Evolutionary conservation across 2,113 vertebrate species (phyloP).

Genomic region (Apteryx mantelli): DNA sequence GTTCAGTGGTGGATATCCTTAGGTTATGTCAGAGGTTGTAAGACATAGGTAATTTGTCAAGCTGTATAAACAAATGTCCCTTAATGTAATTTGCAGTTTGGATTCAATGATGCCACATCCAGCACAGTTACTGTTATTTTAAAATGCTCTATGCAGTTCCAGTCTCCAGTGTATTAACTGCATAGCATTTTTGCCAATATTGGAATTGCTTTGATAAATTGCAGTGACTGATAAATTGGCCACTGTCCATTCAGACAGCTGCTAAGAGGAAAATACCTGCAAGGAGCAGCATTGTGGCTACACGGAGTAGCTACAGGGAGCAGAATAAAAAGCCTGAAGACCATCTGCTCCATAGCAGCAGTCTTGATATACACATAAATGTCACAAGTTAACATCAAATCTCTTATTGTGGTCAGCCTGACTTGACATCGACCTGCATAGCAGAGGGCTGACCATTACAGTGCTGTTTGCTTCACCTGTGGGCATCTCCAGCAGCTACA

Average conservation of each 20-base stretch:
- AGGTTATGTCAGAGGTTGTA: background rate
- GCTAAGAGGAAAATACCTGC: slow-evolving; percentile 7
- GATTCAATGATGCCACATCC: background rate
- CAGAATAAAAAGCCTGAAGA: background rate
- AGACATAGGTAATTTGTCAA: background rate
- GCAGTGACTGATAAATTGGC: background rate
- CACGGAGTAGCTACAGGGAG: background rate
- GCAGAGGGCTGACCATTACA: background rate
- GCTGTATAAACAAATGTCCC: background rate
- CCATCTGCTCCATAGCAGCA: slow-evolving; percentile 2
- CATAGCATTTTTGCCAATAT: background rate
- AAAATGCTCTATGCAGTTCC: background rate
- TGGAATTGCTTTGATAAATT: background rate
- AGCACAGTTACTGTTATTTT: background rate
- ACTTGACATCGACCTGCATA: background rate
- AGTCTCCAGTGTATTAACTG: background rate
- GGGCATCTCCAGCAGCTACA: background rate
- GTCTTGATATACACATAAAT: background rate
- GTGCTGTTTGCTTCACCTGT: background rate
- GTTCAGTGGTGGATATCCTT: background rate
- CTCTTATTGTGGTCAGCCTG: background rate
- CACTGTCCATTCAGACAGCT: slow-evolving; percentile 16
- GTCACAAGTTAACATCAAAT: background rate
- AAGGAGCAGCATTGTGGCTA: background rate
- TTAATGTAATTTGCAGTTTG: background rate